Conservation (phyloP, 2,888 invertebrate genomes). For the Heliconius charithonia region DNA sequence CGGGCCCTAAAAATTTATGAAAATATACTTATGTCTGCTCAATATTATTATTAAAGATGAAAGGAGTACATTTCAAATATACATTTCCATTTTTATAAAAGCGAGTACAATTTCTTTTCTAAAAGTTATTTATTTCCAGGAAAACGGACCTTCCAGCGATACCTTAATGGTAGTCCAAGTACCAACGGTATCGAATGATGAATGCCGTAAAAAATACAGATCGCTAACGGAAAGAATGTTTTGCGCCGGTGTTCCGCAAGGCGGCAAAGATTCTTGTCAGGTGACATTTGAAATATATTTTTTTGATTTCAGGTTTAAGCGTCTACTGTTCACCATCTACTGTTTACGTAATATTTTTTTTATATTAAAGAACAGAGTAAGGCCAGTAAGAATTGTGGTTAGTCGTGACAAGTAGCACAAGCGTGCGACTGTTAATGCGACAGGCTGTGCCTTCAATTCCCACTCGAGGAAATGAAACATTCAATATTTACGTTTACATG, state of each 20-base stretch:
- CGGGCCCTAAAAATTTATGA: not conserved
- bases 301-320: not conserved
- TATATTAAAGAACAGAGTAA: not conserved
- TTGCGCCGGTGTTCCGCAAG: constrained; percentile 68
- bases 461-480: too few species aligned
- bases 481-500: too few species aligned
- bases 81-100: not conserved
- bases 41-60: constrained; percentile 1
- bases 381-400: too few species aligned
- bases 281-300: constrained; percentile 14
- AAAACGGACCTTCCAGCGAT: constrained; percentile 45
- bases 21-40: not conserved
- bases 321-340: not conserved
- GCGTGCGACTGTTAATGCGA: too few species aligned
- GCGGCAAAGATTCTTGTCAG: constrained; percentile 72
- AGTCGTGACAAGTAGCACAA: too few species aligned
- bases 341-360: not conserved
- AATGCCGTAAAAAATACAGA: constrained; percentile 56
- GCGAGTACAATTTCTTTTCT: not conserved
- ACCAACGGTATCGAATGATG: constrained; percentile 53
- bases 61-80: not conserved
- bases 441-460: too few species aligned
- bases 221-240: constrained; percentile 67
- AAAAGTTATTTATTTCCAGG: constrained; percentile 37
- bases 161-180: constrained; percentile 55